Evolutionary conservation across 2,797 vertebrate genomes (phyloP).

Genomic region (Nyctalus aviator): DNA sequence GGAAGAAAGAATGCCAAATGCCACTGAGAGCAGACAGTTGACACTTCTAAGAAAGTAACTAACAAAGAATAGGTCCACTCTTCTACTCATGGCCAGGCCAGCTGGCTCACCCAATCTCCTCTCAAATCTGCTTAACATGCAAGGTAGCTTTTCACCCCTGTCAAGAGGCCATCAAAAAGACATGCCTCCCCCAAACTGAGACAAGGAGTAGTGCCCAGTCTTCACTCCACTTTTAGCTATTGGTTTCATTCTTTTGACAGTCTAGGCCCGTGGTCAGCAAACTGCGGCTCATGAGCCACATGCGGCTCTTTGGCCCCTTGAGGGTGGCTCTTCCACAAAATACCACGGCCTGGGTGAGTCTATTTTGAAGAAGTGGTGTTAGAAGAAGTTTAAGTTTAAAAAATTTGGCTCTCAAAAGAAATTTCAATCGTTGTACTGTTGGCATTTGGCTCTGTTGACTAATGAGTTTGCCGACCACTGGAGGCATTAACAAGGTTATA

Average conservation of each 20-base stretch:
- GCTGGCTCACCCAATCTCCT: not conserved
- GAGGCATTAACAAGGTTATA: not conserved
- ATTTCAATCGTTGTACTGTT: no score
- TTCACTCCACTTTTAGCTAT: not conserved
- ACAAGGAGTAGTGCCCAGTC: not conserved
- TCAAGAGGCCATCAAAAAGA: not conserved
- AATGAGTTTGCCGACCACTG: no score
- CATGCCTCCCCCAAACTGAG: not conserved
- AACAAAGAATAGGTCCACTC: slow-evolving; percentile 2
- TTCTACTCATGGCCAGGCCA: not conserved
- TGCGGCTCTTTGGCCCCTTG: no score
- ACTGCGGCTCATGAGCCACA: no score
- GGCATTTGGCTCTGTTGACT: no score
- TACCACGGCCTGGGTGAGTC: no score
- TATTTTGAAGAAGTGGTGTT: no score
- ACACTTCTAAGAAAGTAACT: not conserved
- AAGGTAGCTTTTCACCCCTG: not conserved
- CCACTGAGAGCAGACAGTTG: not conserved
- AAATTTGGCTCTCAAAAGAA: no score
- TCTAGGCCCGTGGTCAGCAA: not conserved
- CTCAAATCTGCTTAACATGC: not conserved
- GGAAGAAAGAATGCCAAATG: not conserved
- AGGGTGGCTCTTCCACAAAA: no score
- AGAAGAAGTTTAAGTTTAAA: no score
- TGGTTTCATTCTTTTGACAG: not conserved